These are phyloP conservation scores for Luehdorfia chinensis DNA, from an alignment of 1,140 invertebrate genomes.

Conservation along the genomic window DNA sequence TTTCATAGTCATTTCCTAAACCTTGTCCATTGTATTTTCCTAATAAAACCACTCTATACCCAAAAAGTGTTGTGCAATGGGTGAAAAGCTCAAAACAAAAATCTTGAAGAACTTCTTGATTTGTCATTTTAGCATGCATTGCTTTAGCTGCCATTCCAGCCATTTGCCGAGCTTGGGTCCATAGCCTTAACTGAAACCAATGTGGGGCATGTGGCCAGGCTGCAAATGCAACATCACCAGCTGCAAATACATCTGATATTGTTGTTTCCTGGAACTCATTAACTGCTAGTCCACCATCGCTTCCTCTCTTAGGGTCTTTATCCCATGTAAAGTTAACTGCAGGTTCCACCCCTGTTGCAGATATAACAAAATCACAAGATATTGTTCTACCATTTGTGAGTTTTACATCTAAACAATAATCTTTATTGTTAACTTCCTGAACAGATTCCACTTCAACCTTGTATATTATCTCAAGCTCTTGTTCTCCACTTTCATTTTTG, in stretches of 20 bases:
- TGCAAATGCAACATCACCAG: slow-evolving; percentile 94
- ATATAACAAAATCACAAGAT: slow-evolving; percentile 95
- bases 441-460: slow-evolving; percentile 83
- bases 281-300: slow-evolving; percentile 89
- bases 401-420: slow-evolving; percentile 85
- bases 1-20: slow-evolving; percentile 89
- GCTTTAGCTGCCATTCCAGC: slow-evolving; percentile 94
- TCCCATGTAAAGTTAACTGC: slow-evolving; percentile 79
- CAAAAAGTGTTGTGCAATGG: slow-evolving; percentile 97
- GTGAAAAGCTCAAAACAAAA: slow-evolving; percentile 99
- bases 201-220: slow-evolving; percentile 87
- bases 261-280: slow-evolving; percentile 93
- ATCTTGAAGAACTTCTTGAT: slow-evolving; percentile 86
- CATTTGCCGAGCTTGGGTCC: slow-evolving; percentile 99
- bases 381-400: slow-evolving; percentile 87
- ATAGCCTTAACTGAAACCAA: slow-evolving; percentile 98
- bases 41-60: slow-evolving; percentile 94
- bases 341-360: slow-evolving; percentile 95
- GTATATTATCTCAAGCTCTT: slow-evolving; percentile 80
- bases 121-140: slow-evolving; percentile 84
- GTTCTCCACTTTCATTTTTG: slow-evolving; percentile 67
- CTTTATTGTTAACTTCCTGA: slow-evolving; percentile 44
- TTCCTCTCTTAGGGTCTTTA: slow-evolving; percentile 77
- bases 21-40: slow-evolving; percentile 97
- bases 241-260: slow-evolving; percentile 90